Conservation (phyloP, 2,797 vertebrate species). For the Micromesistius poutassou region DNA sequence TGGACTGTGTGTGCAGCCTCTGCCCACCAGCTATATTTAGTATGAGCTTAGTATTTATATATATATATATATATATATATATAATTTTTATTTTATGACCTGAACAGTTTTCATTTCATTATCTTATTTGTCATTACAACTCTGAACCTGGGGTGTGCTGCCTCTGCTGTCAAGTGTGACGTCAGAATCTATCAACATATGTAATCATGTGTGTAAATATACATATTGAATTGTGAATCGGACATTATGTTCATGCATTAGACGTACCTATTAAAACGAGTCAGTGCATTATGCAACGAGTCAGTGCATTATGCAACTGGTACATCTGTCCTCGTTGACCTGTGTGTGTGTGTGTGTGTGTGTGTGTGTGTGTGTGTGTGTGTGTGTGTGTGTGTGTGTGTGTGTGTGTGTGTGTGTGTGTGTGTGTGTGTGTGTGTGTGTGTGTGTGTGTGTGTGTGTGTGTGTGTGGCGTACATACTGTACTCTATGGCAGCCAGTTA, state of each 20-base stretch:
- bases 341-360: slow-evolving; percentile 15
- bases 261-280: neutral
- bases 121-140: too few species aligned
- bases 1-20: neutral
- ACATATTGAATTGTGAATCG: too few species aligned
- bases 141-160: too few species aligned
- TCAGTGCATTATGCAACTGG: neutral
- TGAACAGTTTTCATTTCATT: neutral
- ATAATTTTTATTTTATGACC: too few species aligned
- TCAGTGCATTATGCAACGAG: slow-evolving; percentile 6
- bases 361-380: slow-evolving; percentile 7
- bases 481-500: slow-evolving; percentile 48
- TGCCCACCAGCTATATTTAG: neutral
- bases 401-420: slow-evolving; percentile 8
- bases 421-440: slow-evolving; percentile 12
- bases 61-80: neutral
- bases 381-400: slow-evolving; percentile 3
- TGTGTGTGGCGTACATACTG: slow-evolving; percentile 36
- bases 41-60: neutral
- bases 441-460: slow-evolving; percentile 2
- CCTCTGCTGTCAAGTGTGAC: neutral
- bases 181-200: too few species aligned
- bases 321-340: slow-evolving; percentile 59
- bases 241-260: neutral
- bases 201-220: too few species aligned